These are phyloP conservation scores for Apostichopus parvimensis DNA, from an alignment of 35 echinoderm and acorn worm genomes.

Conservation along the genomic window DNA sequence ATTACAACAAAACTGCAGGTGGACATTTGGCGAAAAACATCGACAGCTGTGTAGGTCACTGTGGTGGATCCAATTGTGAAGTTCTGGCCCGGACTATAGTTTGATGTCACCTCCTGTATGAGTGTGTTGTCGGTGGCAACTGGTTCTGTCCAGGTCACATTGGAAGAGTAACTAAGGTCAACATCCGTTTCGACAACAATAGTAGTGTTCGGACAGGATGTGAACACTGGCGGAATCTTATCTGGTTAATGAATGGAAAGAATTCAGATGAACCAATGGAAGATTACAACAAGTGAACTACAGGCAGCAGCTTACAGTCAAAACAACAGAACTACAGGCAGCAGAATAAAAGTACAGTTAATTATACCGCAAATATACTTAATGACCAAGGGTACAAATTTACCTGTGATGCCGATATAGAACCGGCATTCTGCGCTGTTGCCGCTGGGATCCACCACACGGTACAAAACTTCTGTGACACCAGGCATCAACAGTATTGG, in stretches of 20 bases:
- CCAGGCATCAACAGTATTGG: slow-evolving; percentile 19
- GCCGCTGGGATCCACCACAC: slow-evolving; percentile 24
- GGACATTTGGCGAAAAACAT: slow-evolving; percentile 13
- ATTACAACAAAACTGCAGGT: slow-evolving; percentile 47
- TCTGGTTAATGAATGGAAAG: not conserved
- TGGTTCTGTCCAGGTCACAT: slow-evolving; percentile 47
- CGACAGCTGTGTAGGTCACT: slow-evolving; percentile 68
- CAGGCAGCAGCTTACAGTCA: too few relatives aligned
- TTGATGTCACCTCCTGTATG: not conserved
- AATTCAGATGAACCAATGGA: not conserved
- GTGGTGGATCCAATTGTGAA: slow-evolving; percentile 55
- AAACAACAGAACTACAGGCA: too few relatives aligned
- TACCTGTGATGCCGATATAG: slow-evolving; percentile 20
- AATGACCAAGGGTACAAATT: not conserved
- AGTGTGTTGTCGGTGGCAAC: slow-evolving; percentile 54
- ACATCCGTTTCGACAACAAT: not conserved
- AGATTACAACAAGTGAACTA: too few relatives aligned
- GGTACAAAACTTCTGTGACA: slow-evolving; percentile 28
- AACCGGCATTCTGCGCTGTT: slow-evolving; percentile 29
- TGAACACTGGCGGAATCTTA: slow-evolving; percentile 38
- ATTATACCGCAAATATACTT: not conserved
- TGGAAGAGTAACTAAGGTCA: not conserved
- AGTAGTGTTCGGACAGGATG: slow-evolving; percentile 41
- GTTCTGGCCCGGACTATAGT: slow-evolving; percentile 26
- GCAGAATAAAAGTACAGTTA: not conserved